These are phyloP conservation scores for Eulemur albifrons DNA, from an alignment of 2,797 vertebrate genomes.

Conservation along the genomic window DNA sequence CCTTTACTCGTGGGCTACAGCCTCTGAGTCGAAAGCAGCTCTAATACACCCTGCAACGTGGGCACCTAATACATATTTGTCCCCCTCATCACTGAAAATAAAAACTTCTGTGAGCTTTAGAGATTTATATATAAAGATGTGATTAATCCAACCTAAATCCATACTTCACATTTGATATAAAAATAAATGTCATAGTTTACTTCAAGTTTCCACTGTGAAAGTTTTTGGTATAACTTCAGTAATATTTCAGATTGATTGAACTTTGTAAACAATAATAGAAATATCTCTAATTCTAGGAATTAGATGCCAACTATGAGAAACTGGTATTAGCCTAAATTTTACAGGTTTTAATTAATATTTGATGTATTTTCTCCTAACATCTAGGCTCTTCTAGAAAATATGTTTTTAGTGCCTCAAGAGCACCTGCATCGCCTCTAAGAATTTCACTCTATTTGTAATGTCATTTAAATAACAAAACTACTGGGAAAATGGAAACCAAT, in stretches of 20 bases:
- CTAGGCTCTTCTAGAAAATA: background rate
- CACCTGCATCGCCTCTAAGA: background rate
- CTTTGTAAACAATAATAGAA: background rate
- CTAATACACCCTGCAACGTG: rapidly evolving
- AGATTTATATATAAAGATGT: background rate
- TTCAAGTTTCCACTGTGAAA: background rate
- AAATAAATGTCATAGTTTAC: background rate
- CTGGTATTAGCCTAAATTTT: background rate
- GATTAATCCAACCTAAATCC: background rate
- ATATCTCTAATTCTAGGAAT: background rate
- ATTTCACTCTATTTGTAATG: background rate
- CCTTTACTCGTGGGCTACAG: background rate
- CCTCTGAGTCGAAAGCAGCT: background rate
- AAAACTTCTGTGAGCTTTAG: background rate
- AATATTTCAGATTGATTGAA: background rate
- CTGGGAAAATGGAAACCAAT: background rate
- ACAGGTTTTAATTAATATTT: constrained; percentile 2
- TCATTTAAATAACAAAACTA: constrained; percentile 32
- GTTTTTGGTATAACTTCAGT: background rate
- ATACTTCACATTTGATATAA: background rate
- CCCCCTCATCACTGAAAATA: background rate
- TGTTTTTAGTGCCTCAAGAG: background rate
- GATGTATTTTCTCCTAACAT: background rate
- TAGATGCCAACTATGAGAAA: background rate
- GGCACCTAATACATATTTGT: background rate